phyloP scores from a whole-genome alignment of 2,888 invertebrate species.

The Apoda limacodes region DNA sequence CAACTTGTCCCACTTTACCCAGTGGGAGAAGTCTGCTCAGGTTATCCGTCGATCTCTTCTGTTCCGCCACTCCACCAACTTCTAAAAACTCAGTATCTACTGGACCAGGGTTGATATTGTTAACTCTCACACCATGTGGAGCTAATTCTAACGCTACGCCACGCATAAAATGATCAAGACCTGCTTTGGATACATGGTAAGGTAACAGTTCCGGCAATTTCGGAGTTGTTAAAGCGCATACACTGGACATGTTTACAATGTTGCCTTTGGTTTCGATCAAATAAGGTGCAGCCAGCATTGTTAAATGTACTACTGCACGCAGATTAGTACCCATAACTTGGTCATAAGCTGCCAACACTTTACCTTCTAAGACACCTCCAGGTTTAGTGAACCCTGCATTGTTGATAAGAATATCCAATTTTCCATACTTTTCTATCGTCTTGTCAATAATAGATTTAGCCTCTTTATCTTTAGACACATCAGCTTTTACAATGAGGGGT shows the following conservation, averaged over 20 bases:
- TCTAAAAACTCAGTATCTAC: constrained; percentile 56
- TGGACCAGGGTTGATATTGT: constrained; percentile 26
- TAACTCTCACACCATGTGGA: constrained; percentile 77
- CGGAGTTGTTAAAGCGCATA: constrained; percentile 11
- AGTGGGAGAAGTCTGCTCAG: too few relatives aligned
- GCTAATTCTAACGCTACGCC: constrained; percentile 73
- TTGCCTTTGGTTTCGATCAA: constrained; percentile 25
- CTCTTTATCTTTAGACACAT: constrained; percentile 24
- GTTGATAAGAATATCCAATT: constrained; percentile 29
- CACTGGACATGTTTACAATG: constrained; percentile 24
- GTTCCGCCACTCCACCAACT: too few relatives aligned
- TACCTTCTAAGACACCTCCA: constrained; percentile 18
- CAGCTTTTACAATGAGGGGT: constrained; percentile 23
- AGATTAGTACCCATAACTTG: constrained; percentile 22
- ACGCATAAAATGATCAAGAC: constrained; percentile 27
- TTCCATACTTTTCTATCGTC: constrained; percentile 24
- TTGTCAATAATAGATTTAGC: constrained; percentile 20
- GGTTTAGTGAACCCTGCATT: constrained; percentile 24
- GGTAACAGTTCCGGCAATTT: constrained; percentile 59
- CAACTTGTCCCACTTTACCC: too few relatives aligned
- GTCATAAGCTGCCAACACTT: constrained; percentile 21
- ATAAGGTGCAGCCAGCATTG: constrained; percentile 23
- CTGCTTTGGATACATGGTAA: constrained; percentile 28
- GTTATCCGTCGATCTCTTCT: too few relatives aligned
- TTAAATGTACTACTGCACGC: constrained; percentile 22